Evolutionary conservation across 92 coral and sea anemone species (phyloP).

Genomic region (Palythoa grandiflora): DNA sequence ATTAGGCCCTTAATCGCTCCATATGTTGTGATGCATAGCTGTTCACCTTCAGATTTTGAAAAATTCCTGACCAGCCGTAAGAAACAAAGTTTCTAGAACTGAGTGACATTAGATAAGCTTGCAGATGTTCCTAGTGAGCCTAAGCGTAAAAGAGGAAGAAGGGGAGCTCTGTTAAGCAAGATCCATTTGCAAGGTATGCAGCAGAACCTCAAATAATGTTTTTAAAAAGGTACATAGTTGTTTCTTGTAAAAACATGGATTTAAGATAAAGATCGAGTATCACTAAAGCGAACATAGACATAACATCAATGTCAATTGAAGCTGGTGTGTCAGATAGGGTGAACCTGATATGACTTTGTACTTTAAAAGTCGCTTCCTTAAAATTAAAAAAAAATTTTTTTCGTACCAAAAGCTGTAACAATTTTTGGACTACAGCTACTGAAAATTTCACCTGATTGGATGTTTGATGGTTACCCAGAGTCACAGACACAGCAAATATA

Average conservation of each 20-base stretch:
- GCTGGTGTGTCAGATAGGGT: not conserved
- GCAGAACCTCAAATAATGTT: slow-evolving; percentile 5
- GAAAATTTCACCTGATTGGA: slow-evolving; percentile 55
- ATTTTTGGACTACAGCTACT: slow-evolving; percentile 61
- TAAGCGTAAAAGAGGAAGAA: slow-evolving; percentile 16
- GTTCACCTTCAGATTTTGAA: slow-evolving; percentile 36
- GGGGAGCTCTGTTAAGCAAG: not conserved
- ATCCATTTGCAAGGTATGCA: slow-evolving; percentile 22
- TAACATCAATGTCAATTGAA: not conserved
- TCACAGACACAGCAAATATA: slow-evolving; percentile 66
- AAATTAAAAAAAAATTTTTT: slow-evolving; percentile 44
- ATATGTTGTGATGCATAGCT: not conserved
- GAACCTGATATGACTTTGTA: not conserved
- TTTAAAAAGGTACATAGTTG: not conserved
- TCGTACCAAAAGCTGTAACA: slow-evolving; percentile 54
- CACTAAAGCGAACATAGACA: not conserved
- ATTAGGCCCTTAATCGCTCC: not conserved
- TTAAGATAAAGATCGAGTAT: not conserved
- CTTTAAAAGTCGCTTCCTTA: slow-evolving; percentile 21
- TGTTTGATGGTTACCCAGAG: slow-evolving; percentile 61
- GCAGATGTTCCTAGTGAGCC: slow-evolving; percentile 28
- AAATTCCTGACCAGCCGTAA: not conserved
- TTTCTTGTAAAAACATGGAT: not conserved
- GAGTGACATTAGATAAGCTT: not conserved
- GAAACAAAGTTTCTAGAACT: slow-evolving; percentile 9